Evolutionary conservation across 2,888 invertebrate species (phyloP), one percentile per base, ranked within the genome.

Genomic region (Ophonus ardosiacus): DNA sequence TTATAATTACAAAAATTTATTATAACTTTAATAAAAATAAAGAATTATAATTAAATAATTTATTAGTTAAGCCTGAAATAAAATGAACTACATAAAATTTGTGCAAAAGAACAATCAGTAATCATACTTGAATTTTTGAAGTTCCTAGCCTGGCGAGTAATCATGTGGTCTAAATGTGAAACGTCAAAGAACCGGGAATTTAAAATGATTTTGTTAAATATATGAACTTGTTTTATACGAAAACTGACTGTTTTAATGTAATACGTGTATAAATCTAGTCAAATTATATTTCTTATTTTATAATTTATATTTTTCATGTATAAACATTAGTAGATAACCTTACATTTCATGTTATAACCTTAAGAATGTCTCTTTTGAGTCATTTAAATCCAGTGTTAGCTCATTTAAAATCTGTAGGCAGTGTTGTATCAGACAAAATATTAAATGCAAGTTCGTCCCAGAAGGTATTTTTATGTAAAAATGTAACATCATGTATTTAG

Each of bases 371-470:
- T 85, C 88, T 91, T 86, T 86, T 93, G 88, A 91, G 93, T 88
- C 94, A 94, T 91, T 92, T 93, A 86, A 93, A 92, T 87, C 93
- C 93, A 57, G 90, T 93, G 86, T 88, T 93, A 86, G 93, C 93
- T 86, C 93, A 93, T 90, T 89, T 94, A 86, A 92, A 92, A 87
- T 90, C 92, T 88, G 91, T 93, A 89, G 92, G 92, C 87, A 92
- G 92, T 88, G 91, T 91, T 74, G 86, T 91, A 85, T 90, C 92
- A 24, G 88, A 89, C 78, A 88, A 88, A 86, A 91, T 93, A 89
- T 91, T 94, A 87, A 92, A 93, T 86, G 91, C 95, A 87, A 93
- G 95, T 86, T 94, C 94, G 87, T 94, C 95, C 82, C 95, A 95
- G 92, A 96, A 95, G 94, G 95, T 96, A 90, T 51, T 86, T n/a